Percentiles rank a stretch among this genome's conserved stretches.
These are phyloP conservation scores for Scaptomyza flava DNA, from an alignment of 2,888 invertebrate genomes.

Conservation along the genomic window DNA sequence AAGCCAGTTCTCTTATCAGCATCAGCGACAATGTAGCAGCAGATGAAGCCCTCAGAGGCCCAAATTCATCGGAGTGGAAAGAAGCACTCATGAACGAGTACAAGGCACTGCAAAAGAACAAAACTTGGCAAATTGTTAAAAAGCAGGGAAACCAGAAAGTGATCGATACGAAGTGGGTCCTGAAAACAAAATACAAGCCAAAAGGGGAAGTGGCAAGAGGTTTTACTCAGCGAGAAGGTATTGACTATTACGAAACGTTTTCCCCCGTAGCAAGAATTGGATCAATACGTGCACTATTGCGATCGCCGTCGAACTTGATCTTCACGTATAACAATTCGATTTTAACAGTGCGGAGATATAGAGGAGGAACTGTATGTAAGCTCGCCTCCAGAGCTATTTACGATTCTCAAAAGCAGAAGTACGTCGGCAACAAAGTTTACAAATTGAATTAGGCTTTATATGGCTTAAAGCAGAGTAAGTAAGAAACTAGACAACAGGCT, in stretches of 20 bases:
- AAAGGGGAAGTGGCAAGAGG: conserved; percentile 70
- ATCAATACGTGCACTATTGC: conserved; percentile 43
- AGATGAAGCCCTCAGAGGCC: neutral
- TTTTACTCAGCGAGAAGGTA: conserved; percentile 66
- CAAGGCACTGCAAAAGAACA: conserved; percentile 28
- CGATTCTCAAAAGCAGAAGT: conserved; percentile 5
- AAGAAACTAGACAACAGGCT: conserved; percentile 15
- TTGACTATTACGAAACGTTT: conserved; percentile 72
- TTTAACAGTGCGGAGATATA: conserved; percentile 22
- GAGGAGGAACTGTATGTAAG: conserved; percentile 11
- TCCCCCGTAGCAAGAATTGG: conserved; percentile 52
- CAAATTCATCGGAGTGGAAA: neutral
- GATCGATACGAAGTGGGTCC: conserved; percentile 13
- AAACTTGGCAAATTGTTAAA: conserved; percentile 56
- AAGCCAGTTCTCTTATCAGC: neutral
- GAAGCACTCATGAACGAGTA: neutral
- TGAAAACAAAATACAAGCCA: conserved; percentile 42
- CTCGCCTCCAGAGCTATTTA: conserved; percentile 3
- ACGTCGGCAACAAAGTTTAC: neutral
- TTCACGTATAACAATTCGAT: conserved; percentile 6
- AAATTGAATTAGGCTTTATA: too few relatives aligned
- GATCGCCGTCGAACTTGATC: conserved; percentile 3
- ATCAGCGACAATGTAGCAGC: neutral
- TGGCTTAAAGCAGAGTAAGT: neutral
- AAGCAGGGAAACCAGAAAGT: conserved; percentile 42